Evolutionary conservation across 2,797 vertebrate genomes (phyloP).

Genomic region (Thunnus albacares): DNA sequence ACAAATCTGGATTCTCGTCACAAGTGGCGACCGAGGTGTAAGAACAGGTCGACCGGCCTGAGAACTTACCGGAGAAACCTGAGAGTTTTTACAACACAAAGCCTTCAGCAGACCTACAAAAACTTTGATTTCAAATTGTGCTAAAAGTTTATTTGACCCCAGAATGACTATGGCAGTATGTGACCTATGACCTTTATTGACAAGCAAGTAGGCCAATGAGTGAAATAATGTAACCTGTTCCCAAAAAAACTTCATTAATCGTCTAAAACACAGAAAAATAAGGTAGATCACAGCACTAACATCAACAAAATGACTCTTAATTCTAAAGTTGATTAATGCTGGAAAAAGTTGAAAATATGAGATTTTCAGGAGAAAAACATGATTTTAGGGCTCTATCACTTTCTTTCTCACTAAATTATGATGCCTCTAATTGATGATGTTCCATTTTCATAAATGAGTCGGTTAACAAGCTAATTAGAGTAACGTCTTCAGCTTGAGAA

Average conservation of each 20-base stretch:
- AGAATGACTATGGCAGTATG: too few relatives aligned
- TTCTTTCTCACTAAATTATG: neutral
- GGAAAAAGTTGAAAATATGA: neutral
- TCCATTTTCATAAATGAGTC: neutral
- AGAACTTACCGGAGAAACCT: neutral
- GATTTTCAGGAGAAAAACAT: neutral
- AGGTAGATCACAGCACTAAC: neutral
- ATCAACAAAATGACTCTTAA: neutral
- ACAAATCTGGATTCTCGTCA: slow-evolving; percentile 28
- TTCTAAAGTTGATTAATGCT: too few relatives aligned
- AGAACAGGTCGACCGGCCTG: neutral
- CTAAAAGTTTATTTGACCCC: too few relatives aligned
- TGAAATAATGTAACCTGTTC: too few relatives aligned
- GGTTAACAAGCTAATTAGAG: too few relatives aligned
- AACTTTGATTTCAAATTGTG: too few relatives aligned
- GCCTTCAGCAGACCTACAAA: neutral
- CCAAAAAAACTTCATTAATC: neutral
- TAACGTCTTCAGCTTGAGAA: too few relatives aligned
- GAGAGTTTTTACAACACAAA: neutral
- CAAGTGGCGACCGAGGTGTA: slow-evolving; percentile 11
- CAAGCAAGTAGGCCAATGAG: too few relatives aligned
- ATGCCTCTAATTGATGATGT: neutral
- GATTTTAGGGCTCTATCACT: too few relatives aligned
- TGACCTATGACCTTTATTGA: too few relatives aligned
- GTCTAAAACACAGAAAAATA: neutral